Conservation (phyloP, 2,797 vertebrate genomes). For the Leptatherina wallacei region DNA sequence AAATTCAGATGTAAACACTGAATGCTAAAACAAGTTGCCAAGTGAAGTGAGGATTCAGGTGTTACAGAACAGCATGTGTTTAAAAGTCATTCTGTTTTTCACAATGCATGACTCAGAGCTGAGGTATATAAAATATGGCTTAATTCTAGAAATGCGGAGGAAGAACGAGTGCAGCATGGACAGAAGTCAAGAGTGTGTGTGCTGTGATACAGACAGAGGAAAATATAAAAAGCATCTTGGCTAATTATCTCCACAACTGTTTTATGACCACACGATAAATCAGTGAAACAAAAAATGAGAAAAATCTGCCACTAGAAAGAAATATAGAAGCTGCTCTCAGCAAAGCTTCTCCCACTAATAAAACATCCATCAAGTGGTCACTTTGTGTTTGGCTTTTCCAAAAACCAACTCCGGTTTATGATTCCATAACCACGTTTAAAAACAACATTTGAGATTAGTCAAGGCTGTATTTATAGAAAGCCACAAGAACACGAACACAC, state of each 20-base stretch:
- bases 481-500: conserved; percentile 16
- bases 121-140: conserved; percentile 37
- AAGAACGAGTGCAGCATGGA: conserved; percentile 9
- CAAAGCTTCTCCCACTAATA: conserved; percentile 29
- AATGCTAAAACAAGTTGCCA: conserved; percentile 1
- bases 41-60: conserved; percentile 32
- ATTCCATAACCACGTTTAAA: conserved; percentile 30
- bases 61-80: conserved; percentile 34
- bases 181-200: not conserved
- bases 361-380: conserved; percentile 27
- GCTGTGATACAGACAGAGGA: not conserved
- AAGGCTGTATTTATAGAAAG: conserved; percentile 21
- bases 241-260: conserved; percentile 14
- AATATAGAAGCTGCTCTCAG: conserved; percentile 18
- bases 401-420: conserved; percentile 39
- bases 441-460: conserved; percentile 32
- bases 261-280: conserved; percentile 28
- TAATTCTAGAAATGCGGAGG: conserved; percentile 17
- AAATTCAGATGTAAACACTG: conserved; percentile 41
- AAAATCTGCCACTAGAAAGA: conserved; percentile 18
- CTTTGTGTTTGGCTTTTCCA: conserved; percentile 30
- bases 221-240: not conserved
- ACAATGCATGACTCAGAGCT: conserved; percentile 43
- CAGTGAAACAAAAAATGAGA: conserved; percentile 1
- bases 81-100: not conserved